These are phyloP conservation scores for Dasyurus viverrinus DNA, from an alignment of 2,113 vertebrate genomes.

Conservation along the genomic window DNA sequence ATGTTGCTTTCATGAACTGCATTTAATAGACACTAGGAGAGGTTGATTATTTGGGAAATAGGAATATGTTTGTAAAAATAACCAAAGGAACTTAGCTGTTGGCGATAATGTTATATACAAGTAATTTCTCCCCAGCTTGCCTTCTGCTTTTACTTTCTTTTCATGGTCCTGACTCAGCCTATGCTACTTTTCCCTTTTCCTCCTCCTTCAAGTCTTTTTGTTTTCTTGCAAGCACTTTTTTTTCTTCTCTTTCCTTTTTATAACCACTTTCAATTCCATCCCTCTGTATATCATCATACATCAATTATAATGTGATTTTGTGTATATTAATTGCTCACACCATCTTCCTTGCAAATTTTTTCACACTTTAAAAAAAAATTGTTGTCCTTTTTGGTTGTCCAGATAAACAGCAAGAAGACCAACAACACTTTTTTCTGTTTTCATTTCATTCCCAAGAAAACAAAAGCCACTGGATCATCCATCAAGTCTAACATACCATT, in stretches of 20 bases:
- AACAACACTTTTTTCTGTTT: not conserved
- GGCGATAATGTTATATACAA: not conserved
- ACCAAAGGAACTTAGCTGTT: not conserved
- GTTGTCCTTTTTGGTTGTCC: not conserved
- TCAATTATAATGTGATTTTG: constrained; percentile 19
- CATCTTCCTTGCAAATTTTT: not conserved
- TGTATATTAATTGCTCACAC: not conserved
- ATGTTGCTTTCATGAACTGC: not conserved
- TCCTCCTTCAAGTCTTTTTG: not conserved
- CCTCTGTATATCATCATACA: not conserved
- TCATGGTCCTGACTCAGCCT: not conserved
- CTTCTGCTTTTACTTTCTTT: not conserved
- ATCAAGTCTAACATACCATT: not conserved
- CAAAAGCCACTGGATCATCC: not conserved
- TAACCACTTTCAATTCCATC: not conserved
- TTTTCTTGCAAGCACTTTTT: not conserved
- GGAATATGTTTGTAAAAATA: constrained; percentile 2
- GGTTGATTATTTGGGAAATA: not conserved
- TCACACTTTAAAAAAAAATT: not conserved
- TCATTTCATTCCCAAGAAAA: not conserved
- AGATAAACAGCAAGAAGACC: not conserved
- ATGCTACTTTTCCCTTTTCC: not conserved
- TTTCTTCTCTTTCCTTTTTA: not conserved
- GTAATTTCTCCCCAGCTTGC: not conserved
- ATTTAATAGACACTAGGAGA: not conserved